phyloP scores from a whole-genome alignment of 2,113 vertebrate genomes.

The Glaucomys volans region DNA sequence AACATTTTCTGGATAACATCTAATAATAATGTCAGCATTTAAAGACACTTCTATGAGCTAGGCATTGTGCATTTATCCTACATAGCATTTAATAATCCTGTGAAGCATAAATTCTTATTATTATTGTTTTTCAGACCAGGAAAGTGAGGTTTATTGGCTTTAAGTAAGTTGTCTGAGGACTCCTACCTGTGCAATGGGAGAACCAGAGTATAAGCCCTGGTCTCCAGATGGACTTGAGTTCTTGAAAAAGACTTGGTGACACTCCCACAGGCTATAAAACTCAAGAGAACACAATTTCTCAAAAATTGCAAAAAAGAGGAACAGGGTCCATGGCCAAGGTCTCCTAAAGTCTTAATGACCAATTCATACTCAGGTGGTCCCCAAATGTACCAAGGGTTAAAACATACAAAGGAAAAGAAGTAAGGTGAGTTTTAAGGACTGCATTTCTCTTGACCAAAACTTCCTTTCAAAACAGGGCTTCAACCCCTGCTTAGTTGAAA shows the following conservation, averaged over 20 bases:
- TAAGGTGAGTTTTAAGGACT: conserved; percentile 1
- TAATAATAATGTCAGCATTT: conserved; percentile 1
- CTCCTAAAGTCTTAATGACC: neutral
- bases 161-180: neutral
- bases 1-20: neutral
- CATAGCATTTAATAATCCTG: neutral
- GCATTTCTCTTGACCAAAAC: conserved; percentile 42
- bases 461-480: conserved; percentile 23
- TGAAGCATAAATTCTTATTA: neutral
- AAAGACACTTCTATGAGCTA: neutral
- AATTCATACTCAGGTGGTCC: neutral
- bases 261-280: neutral
- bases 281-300: neutral
- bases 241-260: neutral
- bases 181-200: neutral
- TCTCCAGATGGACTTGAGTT: neutral
- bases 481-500: conserved; percentile 26
- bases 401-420: conserved; percentile 21
- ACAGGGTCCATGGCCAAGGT: neutral
- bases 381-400: neutral
- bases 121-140: neutral
- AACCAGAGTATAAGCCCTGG: neutral
- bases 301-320: neutral
- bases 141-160: neutral
- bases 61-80: neutral